These are phyloP conservation scores for Coccyzus lansbergi DNA, from an alignment of 2,797 vertebrate species.

Conservation along the genomic window DNA sequence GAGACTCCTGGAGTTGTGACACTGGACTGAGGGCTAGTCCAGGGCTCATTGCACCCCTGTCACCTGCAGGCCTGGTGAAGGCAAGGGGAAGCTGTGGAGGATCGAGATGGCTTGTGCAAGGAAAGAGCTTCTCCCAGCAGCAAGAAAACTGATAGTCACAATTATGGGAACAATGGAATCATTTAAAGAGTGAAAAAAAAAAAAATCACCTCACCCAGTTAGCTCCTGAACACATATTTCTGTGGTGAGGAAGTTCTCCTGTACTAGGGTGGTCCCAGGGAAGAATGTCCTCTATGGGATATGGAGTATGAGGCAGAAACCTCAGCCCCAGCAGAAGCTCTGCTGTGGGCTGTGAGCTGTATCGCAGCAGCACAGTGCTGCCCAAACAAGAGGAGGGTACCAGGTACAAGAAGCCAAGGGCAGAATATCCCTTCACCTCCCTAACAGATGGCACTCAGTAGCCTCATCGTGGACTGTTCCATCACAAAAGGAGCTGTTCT, in stretches of 20 bases:
- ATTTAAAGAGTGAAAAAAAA: not conserved
- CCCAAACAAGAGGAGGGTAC: not conserved
- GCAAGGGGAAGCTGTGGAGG: not conserved
- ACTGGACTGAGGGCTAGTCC: not conserved
- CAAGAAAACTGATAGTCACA: not conserved
- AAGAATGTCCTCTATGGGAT: not conserved
- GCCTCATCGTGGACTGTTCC: not conserved
- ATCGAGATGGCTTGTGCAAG: not conserved
- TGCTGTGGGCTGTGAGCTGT: not conserved
- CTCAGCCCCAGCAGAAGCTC: not conserved
- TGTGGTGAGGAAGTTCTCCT: not conserved
- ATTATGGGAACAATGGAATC: not conserved
- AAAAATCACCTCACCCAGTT: fast-evolving
- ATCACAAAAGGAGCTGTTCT: fast-evolving
- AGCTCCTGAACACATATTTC: not conserved
- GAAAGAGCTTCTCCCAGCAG: not conserved
- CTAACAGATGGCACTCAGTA: not conserved
- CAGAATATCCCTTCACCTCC: not conserved
- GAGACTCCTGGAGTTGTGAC: not conserved
- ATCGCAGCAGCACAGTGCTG: not conserved
- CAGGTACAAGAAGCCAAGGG: not conserved
- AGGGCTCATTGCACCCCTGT: not conserved
- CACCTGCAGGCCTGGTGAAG: not conserved
- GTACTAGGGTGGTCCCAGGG: not conserved
- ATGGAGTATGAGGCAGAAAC: not conserved